Conservation (phyloP, 2,888 invertebrate genomes). For the Didymodactylos carnosus region DNA sequence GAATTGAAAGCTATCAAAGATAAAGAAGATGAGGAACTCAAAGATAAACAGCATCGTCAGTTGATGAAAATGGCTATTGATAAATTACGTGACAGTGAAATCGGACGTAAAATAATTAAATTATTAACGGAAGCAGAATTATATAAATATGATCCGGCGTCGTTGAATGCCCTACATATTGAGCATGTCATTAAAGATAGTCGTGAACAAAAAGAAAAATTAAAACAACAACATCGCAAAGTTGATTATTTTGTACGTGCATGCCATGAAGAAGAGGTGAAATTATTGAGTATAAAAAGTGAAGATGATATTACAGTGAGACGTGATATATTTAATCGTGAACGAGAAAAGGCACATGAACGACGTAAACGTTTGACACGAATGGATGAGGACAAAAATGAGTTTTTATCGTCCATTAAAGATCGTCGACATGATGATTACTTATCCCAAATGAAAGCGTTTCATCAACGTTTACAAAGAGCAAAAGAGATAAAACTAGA, state of each 20-base stretch:
- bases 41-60: neutral
- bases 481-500: neutral
- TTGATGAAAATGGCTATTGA: neutral
- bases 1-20: neutral
- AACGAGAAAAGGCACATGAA: neutral
- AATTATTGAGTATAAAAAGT: neutral
- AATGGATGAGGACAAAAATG: constrained; percentile 6
- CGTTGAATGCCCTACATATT: neutral
- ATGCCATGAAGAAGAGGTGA: constrained; percentile 9
- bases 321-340: neutral
- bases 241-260: constrained; percentile 13
- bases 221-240: constrained; percentile 5
- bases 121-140: neutral
- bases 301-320: neutral
- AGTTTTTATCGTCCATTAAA: neutral
- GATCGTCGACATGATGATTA: neutral
- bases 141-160: neutral
- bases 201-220: constrained; percentile 5
- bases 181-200: constrained; percentile 5
- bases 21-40: neutral
- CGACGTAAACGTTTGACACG: neutral
- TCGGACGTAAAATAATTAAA: neutral
- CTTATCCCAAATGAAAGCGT: neutral
- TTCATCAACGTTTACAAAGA: neutral
- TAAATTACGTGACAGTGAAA: neutral